Base-by-base conservation (phyloP, 2,797 vertebrate species). In the Pseudochromis fuscus region DNA sequence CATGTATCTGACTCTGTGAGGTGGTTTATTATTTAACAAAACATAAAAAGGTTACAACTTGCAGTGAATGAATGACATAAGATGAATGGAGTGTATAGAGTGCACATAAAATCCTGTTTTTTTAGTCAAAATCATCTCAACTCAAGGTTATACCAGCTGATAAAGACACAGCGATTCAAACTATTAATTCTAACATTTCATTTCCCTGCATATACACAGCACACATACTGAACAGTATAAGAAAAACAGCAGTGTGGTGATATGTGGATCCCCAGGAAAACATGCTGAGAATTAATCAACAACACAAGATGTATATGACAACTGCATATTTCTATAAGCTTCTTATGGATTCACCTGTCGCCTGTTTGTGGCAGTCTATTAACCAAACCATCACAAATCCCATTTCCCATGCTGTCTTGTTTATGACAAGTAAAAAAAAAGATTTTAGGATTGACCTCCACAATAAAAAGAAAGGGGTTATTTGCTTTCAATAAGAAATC, bases 351-450 rank as follows among this genome's bases (percentile, higher is more conserved):
- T 35, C 33, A 61, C 16, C 45, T 38, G 33, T 64, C 77, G 50
- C 31, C 4, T 28, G 45, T 63, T 67, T 81, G 62, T 72, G 59
- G 35, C 11, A 60, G 33, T 70, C 27, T 19, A 50, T 72, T 48
- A 37, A 52, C 16, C 24, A 67, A 63, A 72, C 24, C 37, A 23
- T 52, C 61, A 55, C 61, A 67, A 60, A 51, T 33, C 30, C 51
- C 1, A 44, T 65, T 58, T 40, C 37, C 38, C 7, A n/a, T 15
- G 2, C 23, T 49, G 33, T 53, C 16, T 60, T 28, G 18, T 27
- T 75, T 53, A 25, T 71, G 23, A 67, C 4, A 21, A 37, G 10
- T 18, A 16, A 48, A 18, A 33, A 8, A 45, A 48, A 27, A 33
- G 24, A 19, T 60, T 53, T 52, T 45, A 37, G 9, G 12, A 42